Evolutionary conservation across 2,113 vertebrate species (phyloP).

Genomic region (Oncorhynchus nerka): DNA sequence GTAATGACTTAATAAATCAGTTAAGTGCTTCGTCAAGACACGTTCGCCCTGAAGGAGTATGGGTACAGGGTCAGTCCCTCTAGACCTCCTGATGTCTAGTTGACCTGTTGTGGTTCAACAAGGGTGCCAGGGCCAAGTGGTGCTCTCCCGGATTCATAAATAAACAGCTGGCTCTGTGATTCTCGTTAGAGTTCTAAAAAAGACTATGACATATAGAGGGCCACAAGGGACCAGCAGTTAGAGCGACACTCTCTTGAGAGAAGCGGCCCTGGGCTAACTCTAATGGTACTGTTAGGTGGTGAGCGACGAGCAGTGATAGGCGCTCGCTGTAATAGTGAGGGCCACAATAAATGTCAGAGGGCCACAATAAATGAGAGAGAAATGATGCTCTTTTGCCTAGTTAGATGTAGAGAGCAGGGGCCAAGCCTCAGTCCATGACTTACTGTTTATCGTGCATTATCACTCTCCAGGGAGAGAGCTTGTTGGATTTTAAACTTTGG

Average conservation of each 20-base stretch:
- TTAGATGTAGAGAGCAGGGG: neutral
- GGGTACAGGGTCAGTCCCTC: too few relatives aligned
- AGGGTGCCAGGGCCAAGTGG: too few relatives aligned
- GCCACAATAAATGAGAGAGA: neutral
- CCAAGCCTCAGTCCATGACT: too few relatives aligned
- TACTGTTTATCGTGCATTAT: too few relatives aligned
- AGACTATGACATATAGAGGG: neutral
- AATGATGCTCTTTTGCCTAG: neutral
- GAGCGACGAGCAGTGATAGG: neutral
- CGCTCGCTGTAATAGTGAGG: neutral
- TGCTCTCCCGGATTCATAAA: constrained; percentile 5
- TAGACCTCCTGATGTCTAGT: too few relatives aligned
- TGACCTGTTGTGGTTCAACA: too few relatives aligned
- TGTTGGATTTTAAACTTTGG: too few relatives aligned
- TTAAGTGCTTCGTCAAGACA: neutral
- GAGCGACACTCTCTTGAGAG: neutral
- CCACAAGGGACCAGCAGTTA: neutral
- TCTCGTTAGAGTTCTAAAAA: constrained; percentile 6
- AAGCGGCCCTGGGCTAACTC: neutral
- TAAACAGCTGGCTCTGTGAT: constrained; percentile 8
- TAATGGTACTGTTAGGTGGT: neutral
- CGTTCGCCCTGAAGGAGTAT: neutral
- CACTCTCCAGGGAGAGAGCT: constrained; percentile 74
- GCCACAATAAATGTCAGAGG: neutral
- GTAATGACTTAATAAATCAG: neutral